Base-by-base conservation (phyloP, 1,140 invertebrate genomes). In the Myzus persicae region DNA sequence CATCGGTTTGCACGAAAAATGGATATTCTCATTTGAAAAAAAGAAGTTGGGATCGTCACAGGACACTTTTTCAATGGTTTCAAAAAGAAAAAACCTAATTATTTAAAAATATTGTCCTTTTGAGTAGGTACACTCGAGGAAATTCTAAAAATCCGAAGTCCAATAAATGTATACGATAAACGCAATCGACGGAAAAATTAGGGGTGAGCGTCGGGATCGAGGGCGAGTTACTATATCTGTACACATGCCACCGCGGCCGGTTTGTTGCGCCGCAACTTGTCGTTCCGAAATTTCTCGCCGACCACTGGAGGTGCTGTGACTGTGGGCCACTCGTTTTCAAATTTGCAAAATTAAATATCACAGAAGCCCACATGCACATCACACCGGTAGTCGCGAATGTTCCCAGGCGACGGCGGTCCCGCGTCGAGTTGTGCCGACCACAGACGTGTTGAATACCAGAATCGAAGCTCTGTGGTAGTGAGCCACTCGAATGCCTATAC, bases 361-460 rank as follows among this genome's bases (percentile, higher is more conserved):
- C 91, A 92, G 91, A 92, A 92, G 91, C 91, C 91, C 91, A 92
- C 91, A 92, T 92, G 76, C 46, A 92, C 91, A 92, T 84, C 91
- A 92, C 91, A 84, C 44, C 91, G n/a, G n/a, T 82, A 40, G n/a
- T 51, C 38, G 36, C 11, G 76, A 38, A 22, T 14, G 9, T 81
- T 24, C 9, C 8, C 6, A 5, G 22, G 1, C 14, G 46, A 54
- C 20, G 42, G 24, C 26, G 6, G n/a, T 38, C 3, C 22, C 26
- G 31, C n/a, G 24, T 89, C n/a, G 24, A 38, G 24, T 38, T 9
- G 31, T 82, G 51, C 2, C 5, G 91, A 81, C n/a, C 20, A 48
- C 59, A 18, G 59, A 76, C 31, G 18, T 84, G 48, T 59, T 84
- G 18, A 38, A 51, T 40, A 92, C 36, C 76, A 92, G 40, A 82